Evolutionary conservation across 2,888 invertebrate genomes (phyloP).

Genomic region (Drosophila stalkeri): DNA sequence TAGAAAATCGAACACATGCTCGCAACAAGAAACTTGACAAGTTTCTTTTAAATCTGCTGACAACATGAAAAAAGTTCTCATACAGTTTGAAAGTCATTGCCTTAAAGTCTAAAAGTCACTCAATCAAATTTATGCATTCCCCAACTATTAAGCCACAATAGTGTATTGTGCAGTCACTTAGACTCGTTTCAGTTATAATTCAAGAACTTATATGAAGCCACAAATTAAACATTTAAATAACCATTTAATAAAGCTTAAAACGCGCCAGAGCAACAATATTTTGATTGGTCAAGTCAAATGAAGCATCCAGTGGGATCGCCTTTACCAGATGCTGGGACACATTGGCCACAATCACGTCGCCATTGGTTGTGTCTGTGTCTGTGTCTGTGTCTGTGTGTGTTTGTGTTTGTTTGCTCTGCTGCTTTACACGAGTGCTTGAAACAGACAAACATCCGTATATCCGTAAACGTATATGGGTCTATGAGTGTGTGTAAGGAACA

Average conservation of each 20-base stretch:
- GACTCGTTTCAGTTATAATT: neutral
- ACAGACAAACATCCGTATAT: slow-evolving; percentile 38
- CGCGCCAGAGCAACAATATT: slow-evolving; percentile 35
- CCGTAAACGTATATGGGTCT: slow-evolving; percentile 35
- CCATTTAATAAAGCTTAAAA: slow-evolving; percentile 62
- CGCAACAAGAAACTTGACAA: no score
- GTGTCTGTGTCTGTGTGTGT: slow-evolving; percentile 6
- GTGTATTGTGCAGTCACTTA: neutral
- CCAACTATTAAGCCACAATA: neutral
- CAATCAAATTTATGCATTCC: neutral
- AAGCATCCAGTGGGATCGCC: slow-evolving; percentile 43
- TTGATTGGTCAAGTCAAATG: slow-evolving; percentile 73
- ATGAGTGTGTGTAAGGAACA: neutral
- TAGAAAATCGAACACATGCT: no score
- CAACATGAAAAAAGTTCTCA: no score
- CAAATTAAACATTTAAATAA: slow-evolving; percentile 55
- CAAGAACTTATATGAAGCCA: slow-evolving; percentile 6
- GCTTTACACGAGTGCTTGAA: slow-evolving; percentile 58
- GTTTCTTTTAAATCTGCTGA: no score
- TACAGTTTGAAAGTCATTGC: neutral
- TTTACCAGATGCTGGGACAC: slow-evolving; percentile 14
- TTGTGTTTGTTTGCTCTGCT: slow-evolving; percentile 48
- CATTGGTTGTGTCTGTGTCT: slow-evolving; percentile 10
- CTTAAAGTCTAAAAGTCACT: neutral
- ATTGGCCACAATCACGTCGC: slow-evolving; percentile 69